phyloP scores from a whole-genome alignment of 2,113 vertebrate genomes.

The Colius striatus region DNA sequence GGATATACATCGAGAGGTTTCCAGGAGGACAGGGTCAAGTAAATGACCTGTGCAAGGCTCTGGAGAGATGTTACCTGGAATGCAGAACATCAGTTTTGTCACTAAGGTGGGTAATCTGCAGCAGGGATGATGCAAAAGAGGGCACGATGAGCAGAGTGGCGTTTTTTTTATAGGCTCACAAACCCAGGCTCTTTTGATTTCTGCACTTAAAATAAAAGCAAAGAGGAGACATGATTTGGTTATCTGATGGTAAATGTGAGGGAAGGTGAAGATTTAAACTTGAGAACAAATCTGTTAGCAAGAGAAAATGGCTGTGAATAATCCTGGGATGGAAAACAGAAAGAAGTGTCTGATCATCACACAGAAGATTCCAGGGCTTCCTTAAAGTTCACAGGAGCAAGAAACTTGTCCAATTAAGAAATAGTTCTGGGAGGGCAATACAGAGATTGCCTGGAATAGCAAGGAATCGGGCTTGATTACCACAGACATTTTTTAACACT shows the following conservation, averaged over 20 bases:
- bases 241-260: not conserved
- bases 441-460: not conserved
- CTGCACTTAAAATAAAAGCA: not conserved
- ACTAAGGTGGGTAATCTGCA: not conserved
- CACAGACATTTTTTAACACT: not conserved
- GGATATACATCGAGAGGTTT: not conserved
- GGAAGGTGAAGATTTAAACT: not conserved
- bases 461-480: not conserved
- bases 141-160: rapidly evolving
- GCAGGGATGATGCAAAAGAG: not conserved
- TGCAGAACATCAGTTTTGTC: not conserved
- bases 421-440: not conserved
- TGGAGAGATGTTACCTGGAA: not conserved
- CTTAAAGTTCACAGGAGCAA: not conserved
- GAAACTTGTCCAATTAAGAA: not conserved
- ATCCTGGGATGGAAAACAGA: not conserved
- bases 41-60: not conserved
- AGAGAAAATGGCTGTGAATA: not conserved
- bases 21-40: not conserved
- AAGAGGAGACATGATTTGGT: not conserved
- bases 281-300: not conserved
- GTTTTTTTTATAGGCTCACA: not conserved
- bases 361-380: not conserved
- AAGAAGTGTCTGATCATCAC: not conserved
- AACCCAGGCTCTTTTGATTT: not conserved